Evolutionary conservation across 2,113 vertebrate genomes (phyloP), one percentile per base, ranked within the genome.

Genomic region (Sapayoa aenigma): DNA sequence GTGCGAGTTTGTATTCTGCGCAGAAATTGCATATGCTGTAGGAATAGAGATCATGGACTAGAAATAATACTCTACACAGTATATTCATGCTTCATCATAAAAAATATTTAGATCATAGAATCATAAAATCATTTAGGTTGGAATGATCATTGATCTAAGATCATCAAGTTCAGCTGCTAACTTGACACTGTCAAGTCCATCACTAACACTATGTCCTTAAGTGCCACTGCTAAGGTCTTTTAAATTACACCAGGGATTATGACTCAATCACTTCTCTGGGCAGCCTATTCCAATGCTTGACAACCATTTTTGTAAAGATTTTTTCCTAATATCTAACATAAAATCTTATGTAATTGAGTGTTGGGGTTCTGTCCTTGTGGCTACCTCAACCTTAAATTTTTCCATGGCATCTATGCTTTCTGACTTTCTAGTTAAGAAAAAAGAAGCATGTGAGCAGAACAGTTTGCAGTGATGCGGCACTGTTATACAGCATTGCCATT

Each of bases 271-370:
- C 9, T 33, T 83, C 21, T 11, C 21, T 55, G 21, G 11, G 4
- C 6, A 84, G 25, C 7, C 12, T 71, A 9, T 35, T 92, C 31
- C 0, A 0, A n/a, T 16, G 27, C 14, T 30, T 58, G 30, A 22
- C 3, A 41, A 37, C 6, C 0, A 0, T 42, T 58, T 46, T 1
- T 0, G 1, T 42, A 9, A 72, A 37, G 11, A 35, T 1, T 2
- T 42, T 77, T 82, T 89, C 52, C 6, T 56, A 25, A 60, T 30
- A 81, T 35, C 9, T 8, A 59, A 47, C 31, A 25, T 46, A 55
- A 83, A 66, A n/a, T 44, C 6, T 44, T 28, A 62, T 15, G 5
- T 11, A 62, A 67, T 12, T 82, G 6, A 3, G 9, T 42, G 5
- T 16, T 75, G 21, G 16, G 4, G 6, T 78, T 81, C 66, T 47